Evolutionary conservation across 2,113 vertebrate genomes (phyloP), one percentile per base, ranked within the genome.

Genomic region (Phasianus colchicus): DNA sequence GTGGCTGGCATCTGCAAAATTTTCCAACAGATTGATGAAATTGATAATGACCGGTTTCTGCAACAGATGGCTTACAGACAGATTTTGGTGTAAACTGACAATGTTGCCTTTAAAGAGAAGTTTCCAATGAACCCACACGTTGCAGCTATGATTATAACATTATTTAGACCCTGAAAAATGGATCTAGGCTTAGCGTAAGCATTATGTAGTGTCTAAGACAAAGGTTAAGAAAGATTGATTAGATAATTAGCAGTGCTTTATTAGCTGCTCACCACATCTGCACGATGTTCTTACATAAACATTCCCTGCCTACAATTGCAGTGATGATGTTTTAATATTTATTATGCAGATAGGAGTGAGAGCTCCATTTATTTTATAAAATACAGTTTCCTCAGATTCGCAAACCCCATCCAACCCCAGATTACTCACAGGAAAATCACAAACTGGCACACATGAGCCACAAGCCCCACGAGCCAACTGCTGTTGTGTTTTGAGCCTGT

Each of bases 141-240:
- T 78, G 89, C 81, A 75, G 85, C 64, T 88, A 93, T 89, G 93
- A 96, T 96, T 92, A 86, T 86, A 92, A 88, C 66, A 85, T 95
- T 86, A 93, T 83, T 96, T 93, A 93, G 55, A 88, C 57, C 84
- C 90, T 95, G 92, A 95, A 94, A 96, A 96, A 95, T 91, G 87
- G 84, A 80, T 84, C 86, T 88, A 91, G 88, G 90, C 90, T 96
- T 85, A 91, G 47, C 61, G 17, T 36, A 90, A 95, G 70, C 7
- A 2, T 89, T 83, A 11, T 47, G 70, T 69, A 75, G 78, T 84
- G 84, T 88, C 86, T 93, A 71, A 94, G 92, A 88, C 84, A 96
- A 96, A 97, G 96, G 96, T 97, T 97, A 97, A 91, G 91, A 77
- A 96, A 96, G 96, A 97, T 95, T 94, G 96, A 97, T 96, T 96